These are phyloP conservation scores for Myotis daubentonii DNA, from an alignment of 2,797 vertebrate species.

Conservation along the genomic window DNA sequence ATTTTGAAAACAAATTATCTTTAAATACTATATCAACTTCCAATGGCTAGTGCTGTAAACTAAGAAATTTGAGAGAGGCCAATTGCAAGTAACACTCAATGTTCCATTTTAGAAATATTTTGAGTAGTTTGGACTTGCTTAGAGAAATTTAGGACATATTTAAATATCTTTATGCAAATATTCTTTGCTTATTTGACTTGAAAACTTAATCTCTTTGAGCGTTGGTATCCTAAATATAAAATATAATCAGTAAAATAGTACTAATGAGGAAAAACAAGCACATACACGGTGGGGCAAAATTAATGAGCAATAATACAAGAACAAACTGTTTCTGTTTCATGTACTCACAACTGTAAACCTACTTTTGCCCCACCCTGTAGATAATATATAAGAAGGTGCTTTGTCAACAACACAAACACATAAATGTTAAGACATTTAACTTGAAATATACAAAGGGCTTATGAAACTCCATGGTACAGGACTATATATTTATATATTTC, in stretches of 20 bases:
- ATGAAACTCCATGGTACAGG: neutral
- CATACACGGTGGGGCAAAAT: neutral
- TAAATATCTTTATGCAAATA: neutral
- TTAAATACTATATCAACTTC: neutral
- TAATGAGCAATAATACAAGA: neutral
- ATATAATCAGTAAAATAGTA: neutral
- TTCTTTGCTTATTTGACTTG: neutral
- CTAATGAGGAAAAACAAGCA: neutral
- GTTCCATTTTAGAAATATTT: neutral
- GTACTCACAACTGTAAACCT: neutral
- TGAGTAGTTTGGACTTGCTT: neutral
- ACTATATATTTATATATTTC: neutral
- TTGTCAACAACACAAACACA: neutral
- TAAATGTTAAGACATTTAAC: neutral
- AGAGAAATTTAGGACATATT: neutral
- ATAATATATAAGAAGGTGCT: neutral
- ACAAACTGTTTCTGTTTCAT: neutral
- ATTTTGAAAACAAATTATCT: neutral
- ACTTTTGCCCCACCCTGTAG: neutral
- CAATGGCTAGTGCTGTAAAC: neutral
- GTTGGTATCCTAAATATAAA: neutral
- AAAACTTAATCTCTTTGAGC: conserved; percentile 16
- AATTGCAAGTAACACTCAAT: neutral
- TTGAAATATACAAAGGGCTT: neutral
- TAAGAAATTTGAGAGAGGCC: neutral